Conservation (phyloP, 92 coral and sea anemone genomes). For the Porites lobata region DNA sequence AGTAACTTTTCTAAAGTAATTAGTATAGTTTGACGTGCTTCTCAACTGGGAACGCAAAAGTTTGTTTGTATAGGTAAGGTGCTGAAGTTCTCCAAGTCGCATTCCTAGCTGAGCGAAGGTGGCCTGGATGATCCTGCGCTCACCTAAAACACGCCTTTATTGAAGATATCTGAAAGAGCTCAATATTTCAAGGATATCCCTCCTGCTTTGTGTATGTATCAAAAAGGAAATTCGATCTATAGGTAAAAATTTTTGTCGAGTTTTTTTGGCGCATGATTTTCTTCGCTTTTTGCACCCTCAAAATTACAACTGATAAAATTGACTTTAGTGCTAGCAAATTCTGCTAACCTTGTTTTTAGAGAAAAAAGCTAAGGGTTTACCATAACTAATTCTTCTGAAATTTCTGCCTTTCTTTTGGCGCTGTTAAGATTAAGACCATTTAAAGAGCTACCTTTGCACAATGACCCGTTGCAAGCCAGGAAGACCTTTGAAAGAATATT, state of each 20-base stretch:
- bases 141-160: too few relatives aligned
- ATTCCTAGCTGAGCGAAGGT: too few relatives aligned
- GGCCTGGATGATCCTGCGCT: too few relatives aligned
- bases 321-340: neutral
- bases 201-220: too few relatives aligned
- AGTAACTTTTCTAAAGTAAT: too few relatives aligned
- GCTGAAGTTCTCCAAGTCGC: too few relatives aligned
- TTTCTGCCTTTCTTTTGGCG: neutral
- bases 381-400: conserved; percentile 5
- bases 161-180: too few relatives aligned
- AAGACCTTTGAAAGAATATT: neutral
- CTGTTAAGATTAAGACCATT: neutral
- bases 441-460: neutral
- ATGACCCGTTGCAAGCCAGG: neutral
- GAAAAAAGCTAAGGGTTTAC: neutral
- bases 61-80: too few relatives aligned
- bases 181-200: too few relatives aligned
- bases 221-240: neutral
- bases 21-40: too few relatives aligned
- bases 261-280: neutral
- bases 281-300: neutral
- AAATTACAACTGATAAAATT: neutral
- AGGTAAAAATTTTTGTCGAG: neutral
- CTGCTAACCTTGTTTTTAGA: neutral
- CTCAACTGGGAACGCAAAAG: too few relatives aligned